Base-by-base conservation (phyloP, 2,113 vertebrate genomes). In the Elachura formosa region DNA sequence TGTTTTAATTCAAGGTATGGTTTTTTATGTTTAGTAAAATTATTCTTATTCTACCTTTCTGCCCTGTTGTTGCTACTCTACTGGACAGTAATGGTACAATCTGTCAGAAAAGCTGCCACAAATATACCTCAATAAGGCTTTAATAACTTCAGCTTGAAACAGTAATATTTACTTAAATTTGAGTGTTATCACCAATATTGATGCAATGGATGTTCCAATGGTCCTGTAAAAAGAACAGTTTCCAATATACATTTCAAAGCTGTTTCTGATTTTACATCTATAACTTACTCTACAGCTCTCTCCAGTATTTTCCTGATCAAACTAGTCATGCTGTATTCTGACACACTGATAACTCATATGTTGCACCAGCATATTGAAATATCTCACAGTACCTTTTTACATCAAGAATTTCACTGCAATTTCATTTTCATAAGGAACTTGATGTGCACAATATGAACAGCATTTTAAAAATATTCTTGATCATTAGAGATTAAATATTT, bases 91-190 rank as follows among this genome's bases (percentile, higher is more conserved):
- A 23, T 18, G 21, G 19, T 34, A 48, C 40, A 76, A 80, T 45
- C 28, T 63, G 40, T 74, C 31, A 80, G 85, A 77, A 71, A 94
- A 69, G 31, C 67, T 80, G 24, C 29, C 76, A 55, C 41, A 83
- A 85, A 83, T 62, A 58, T 17, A 76, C 33, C 36, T 83, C 12
- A 49, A 38, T 33, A 54, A 58, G 41, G 6, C 29, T 85, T 87
- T 71, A 72, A 77, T 74, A 77, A 73, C 29, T 73, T 54, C 58
- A 69, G 14, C 45, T 59, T 8, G 1, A 74, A 96, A 78, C 38
- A 51, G 46, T 69, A 91, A 84, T 84, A 88, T 84, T 93, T 86
- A 86, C 87, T 83, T 64, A 80, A 81, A 77, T 83, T 62, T 68
- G 33, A 40, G 28, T 45, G 28, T 77, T 81, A 69, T 45, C 48